phyloP scores from a whole-genome alignment of 2,113 vertebrate species.

The Malaclemys terrapin region DNA sequence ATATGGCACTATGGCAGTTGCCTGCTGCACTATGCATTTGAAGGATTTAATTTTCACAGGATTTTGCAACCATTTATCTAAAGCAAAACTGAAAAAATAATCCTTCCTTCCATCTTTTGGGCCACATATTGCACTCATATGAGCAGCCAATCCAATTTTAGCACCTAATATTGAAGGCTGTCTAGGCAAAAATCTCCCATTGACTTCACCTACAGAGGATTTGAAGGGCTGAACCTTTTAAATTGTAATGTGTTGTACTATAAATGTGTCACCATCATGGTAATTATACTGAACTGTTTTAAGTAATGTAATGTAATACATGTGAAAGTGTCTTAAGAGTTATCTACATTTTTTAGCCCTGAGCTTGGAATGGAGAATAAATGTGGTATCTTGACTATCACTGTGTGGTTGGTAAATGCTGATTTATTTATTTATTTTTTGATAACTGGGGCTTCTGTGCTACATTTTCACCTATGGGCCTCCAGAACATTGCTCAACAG shows the following conservation, averaged over 20 bases:
- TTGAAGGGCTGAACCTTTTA: not conserved
- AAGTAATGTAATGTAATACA: not conserved
- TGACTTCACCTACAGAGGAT: not conserved
- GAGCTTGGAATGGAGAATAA: not conserved
- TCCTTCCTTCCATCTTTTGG: not conserved
- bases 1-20: not conserved
- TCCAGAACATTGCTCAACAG: not conserved
- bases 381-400: not conserved
- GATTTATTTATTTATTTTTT: not conserved
- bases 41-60: not conserved
- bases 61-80: accelerated
- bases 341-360: not conserved
- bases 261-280: not conserved
- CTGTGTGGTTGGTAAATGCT: not conserved
- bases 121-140: not conserved
- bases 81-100: accelerated
- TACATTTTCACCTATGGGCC: not conserved
- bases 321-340: not conserved
- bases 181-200: not conserved
- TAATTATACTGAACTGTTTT: not conserved
- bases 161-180: accelerated
- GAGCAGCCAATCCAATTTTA: not conserved
- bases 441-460: accelerated
- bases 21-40: not conserved
- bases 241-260: accelerated